phyloP scores from a whole-genome alignment of 2,888 invertebrate species.

The Torymus texanus region DNA sequence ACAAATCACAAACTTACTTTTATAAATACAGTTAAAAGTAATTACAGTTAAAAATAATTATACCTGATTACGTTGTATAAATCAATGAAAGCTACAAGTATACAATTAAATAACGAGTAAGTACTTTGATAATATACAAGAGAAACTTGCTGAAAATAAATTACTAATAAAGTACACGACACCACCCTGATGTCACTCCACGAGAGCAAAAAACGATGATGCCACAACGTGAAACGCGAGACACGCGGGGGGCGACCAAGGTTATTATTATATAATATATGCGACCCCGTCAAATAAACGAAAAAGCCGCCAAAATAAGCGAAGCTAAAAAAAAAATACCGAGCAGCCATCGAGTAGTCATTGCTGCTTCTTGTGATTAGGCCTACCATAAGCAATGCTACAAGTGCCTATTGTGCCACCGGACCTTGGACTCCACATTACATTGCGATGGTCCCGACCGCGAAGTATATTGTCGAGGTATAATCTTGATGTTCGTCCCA shows the following conservation, averaged over 20 bases:
- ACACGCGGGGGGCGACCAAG: too few species aligned
- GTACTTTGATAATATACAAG: background rate
- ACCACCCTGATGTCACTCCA: background rate
- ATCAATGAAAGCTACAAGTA: background rate
- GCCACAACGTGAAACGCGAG: too few species aligned
- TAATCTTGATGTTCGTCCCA: constrained; percentile 63
- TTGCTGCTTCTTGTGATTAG: constrained; percentile 77
- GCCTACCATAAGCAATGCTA: constrained; percentile 93
- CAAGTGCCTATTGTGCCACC: constrained; percentile 90
- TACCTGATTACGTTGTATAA: too few species aligned
- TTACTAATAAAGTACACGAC: background rate
- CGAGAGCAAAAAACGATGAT: constrained; percentile 19
- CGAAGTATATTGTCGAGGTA: constrained; percentile 95
- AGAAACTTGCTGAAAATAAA: background rate
- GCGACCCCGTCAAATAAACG: background rate
- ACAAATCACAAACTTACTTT: too few species aligned
- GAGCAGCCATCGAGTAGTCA: constrained; percentile 58
- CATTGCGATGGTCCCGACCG: constrained; percentile 95
- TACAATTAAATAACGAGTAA: background rate
- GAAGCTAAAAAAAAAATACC: constrained; percentile 1
- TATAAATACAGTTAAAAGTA: too few species aligned
- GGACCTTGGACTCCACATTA: constrained; percentile 90
- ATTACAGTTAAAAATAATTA: too few species aligned
- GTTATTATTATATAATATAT: too few species aligned
- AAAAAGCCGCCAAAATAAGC: constrained; percentile 1